Conservation (phyloP, 1,140 invertebrate genomes). For the Diachasmimorpha longicaudata region DNA sequence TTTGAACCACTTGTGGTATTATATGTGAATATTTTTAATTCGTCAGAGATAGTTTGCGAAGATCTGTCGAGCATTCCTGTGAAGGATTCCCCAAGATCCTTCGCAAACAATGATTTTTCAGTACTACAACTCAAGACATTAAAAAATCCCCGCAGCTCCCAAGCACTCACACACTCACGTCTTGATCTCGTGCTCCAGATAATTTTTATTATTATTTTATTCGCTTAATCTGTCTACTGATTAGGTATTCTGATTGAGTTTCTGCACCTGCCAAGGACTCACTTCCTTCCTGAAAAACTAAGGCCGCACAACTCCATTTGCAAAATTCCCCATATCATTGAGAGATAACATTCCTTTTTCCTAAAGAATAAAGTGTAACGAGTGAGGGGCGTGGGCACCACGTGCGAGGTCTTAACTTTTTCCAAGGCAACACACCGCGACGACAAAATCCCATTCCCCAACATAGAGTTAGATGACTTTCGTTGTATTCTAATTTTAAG, state of each 20-base stretch:
- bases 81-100: no score
- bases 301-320: background rate
- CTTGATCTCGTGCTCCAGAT: background rate
- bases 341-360: background rate
- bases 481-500: background rate
- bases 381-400: background rate
- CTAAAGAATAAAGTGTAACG: background rate
- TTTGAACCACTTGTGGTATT: no score
- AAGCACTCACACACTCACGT: background rate
- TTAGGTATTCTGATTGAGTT: background rate
- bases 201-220: background rate
- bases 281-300: background rate
- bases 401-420: background rate
- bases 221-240: background rate
- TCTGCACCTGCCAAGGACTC: background rate
- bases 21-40: no score
- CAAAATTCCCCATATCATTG: no score
- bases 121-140: no score
- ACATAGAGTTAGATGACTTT: background rate
- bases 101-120: no score
- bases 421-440: background rate
- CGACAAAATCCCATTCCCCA: background rate
- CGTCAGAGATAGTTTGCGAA: no score
- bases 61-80: no score
- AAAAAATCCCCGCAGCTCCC: no score